phyloP scores from a whole-genome alignment of 2,113 vertebrate species.

The Ariopsis seemanni region DNA sequence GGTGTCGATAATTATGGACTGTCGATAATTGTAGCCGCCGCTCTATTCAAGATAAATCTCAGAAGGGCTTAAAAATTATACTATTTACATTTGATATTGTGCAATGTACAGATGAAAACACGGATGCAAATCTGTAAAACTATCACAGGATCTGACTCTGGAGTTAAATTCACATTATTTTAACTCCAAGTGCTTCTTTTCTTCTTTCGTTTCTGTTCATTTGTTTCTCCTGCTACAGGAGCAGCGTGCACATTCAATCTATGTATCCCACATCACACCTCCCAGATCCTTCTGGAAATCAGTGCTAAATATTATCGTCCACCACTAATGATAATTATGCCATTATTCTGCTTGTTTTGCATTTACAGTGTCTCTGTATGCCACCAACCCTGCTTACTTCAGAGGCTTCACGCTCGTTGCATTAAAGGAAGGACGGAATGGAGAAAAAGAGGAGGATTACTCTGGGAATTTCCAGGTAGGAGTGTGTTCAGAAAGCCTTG shows the following conservation, averaged over 20 bases:
- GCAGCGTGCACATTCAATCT: background rate
- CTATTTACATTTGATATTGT: background rate
- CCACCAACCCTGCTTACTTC: conserved; percentile 89
- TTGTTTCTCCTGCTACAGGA: background rate
- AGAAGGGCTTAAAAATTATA: background rate
- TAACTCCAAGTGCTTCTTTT: background rate
- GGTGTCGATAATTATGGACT: no score
- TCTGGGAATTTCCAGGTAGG: conserved; percentile 91
- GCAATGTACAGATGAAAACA: background rate
- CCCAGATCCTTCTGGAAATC: background rate
- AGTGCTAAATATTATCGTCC: background rate
- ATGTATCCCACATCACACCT: background rate
- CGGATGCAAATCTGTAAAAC: no score
- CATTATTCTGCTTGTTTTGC: conserved; percentile 40
- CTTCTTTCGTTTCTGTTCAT: background rate
- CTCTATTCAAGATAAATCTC: no score
- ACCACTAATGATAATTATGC: no score
- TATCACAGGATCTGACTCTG: background rate
- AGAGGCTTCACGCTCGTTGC: conserved; percentile 93
- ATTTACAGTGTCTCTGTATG: conserved; percentile 82
- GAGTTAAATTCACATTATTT: background rate
- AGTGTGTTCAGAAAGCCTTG: background rate
- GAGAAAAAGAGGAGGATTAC: conserved; percentile 92
- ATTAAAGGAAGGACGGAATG: conserved; percentile 86
- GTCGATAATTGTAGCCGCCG: no score